Conservation (phyloP, 2,797 vertebrate species). For the Darevskia nairensis region DNA sequence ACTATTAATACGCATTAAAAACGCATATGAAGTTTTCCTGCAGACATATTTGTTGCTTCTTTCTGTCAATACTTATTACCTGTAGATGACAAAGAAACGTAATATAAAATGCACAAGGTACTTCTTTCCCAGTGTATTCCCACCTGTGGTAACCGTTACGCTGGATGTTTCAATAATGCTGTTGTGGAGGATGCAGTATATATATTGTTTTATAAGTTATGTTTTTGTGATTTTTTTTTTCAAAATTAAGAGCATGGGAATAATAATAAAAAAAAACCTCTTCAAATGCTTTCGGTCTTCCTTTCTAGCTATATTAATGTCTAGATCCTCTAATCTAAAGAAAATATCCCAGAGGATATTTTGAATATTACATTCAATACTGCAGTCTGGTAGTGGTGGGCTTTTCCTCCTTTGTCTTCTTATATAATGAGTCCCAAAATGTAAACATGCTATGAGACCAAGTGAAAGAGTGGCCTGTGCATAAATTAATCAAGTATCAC, state of each 20-base stretch:
- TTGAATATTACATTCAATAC: accelerated
- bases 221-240: slow-evolving; percentile 74
- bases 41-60: slow-evolving; percentile 75
- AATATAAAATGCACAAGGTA: slow-evolving; percentile 75
- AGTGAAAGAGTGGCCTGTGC: not conserved
- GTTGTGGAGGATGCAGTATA: slow-evolving; percentile 78
- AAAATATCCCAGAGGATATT: not conserved
- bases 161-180: slow-evolving; percentile 77
- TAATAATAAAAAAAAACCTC: slow-evolving; percentile 59
- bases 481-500: not conserved
- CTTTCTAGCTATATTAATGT: slow-evolving; percentile 61
- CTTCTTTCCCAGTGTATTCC: slow-evolving; percentile 77
- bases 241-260: slow-evolving; percentile 77
- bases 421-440: not conserved
- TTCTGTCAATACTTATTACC: slow-evolving; percentile 73
- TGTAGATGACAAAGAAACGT: slow-evolving; percentile 73
- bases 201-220: slow-evolving; percentile 80
- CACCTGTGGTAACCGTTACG: slow-evolving; percentile 76
- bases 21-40: slow-evolving; percentile 74
- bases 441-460: not conserved
- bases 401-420: too few species aligned
- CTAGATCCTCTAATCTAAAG: not conserved
- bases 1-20: slow-evolving; percentile 72
- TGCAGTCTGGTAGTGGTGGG: slow-evolving; percentile 2
- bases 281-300: slow-evolving; percentile 70